Base-by-base conservation (phyloP, 2,113 vertebrate genomes). In the Lagopus leucura region DNA sequence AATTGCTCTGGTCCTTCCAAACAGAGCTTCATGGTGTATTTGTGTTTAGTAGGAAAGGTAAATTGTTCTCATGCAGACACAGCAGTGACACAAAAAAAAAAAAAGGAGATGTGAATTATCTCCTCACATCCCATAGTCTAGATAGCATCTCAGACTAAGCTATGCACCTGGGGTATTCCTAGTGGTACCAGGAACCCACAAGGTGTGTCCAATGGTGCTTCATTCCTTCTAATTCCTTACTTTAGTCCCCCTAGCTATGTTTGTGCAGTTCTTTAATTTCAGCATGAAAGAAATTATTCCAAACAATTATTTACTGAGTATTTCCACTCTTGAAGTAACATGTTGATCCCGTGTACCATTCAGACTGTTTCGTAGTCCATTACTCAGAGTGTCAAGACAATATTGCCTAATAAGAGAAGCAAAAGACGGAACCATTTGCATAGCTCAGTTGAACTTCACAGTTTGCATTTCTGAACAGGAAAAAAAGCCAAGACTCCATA, bases 391-490 rank as follows among this genome's bases (percentile, higher is more conserved):
- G 93, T 79, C 86, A 86, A 89, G 90, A 86, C 54, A 66, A 74
- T 89, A 90, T 87, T 94, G 77, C 71, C 87, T 95, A 95, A 91
- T 96, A 96, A 90, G 63, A 94, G 52, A 69, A 86, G 83, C 81
- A 78, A 90, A 92, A 96, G 66, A 96, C 91, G 69, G 83, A 66
- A 61, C 76, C 43, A 95, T 95, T 94, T 96, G 87, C 95, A 96
- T 95, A 94, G 94, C 86, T 92, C 67, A 17, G 71, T 64, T 93
- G 88, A 96, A 96, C 89, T 92, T 95, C 94, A 88, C 92, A 90
- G 93, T 95, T 84, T 96, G 96, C 91, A 94, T 96, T 96, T 96
- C 81, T 95, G 92, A 93, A 72, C 89, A 94, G 91, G 86, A 90
- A 64, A 92, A 96, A 94, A 95, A 1, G 81, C 94, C 95, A 95